Evolutionary conservation across 1,140 invertebrate species (phyloP), one percentile per base, ranked within the genome.

Genomic region (Lasioglossum baleicum): DNA sequence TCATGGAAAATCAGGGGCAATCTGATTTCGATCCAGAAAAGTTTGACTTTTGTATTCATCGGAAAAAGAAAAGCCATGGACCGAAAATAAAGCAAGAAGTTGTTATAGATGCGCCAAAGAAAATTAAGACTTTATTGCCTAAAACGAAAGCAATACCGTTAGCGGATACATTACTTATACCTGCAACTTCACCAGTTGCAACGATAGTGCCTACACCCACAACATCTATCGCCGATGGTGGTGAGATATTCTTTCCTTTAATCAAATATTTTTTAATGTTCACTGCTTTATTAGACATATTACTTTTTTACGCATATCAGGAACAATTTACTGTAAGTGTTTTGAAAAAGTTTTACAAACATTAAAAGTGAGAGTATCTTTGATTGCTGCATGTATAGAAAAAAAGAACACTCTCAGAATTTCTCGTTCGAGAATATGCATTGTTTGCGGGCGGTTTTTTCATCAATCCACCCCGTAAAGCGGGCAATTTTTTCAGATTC

Each of bases 41-140:
- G 74, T 94, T 94, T 83, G 93, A 94, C 83, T 94, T 93, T 77
- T 92, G 92, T 58, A 91, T 93, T 83, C 92, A 93, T 78, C 89
- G 92, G 0, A 92, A 91, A 22, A 92, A 91, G 71, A 90, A 69
- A 73, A 88, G 67, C 31, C 75, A 72, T 42, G 65, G 11, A 1
- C 74, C 74, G n/a, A 90, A 80, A n/a, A 53, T 72, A n/a, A 89
- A 89, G 69, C 77, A 83, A 13, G 90, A 92, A 7, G 20, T 86
- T 7, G 58, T 88, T 2, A 48, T 70, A 1, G 88, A 90, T 26
- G 17, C 44, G n/a, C 84, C 85, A 8, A 92, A 91, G 58, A 92
- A 92, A 35, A 92, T 93, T 7, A 92, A 93, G 75, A 93, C 91
- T 7, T 87, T 93, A n/a, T 76, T 92, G 35, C 92, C 92, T 51